Evolutionary conservation across 2,113 vertebrate genomes (phyloP), one percentile per base, ranked within the genome.

Genomic region (Cardinalis cardinalis): DNA sequence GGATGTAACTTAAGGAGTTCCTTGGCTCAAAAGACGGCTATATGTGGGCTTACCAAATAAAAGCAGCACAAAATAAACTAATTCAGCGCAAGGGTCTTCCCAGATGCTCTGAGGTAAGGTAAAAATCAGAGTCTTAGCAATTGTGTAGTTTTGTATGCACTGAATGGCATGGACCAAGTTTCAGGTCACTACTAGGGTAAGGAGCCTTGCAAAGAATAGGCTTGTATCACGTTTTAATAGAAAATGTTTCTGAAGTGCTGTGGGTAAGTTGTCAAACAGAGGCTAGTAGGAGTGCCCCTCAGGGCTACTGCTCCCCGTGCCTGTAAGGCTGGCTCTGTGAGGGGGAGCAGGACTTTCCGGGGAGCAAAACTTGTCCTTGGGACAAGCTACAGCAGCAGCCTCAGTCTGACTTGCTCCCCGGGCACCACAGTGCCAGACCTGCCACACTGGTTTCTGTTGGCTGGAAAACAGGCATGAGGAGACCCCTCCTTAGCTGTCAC

Each of bases 291-390:
- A 48, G 6, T 26, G 12, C 4, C 12, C 63, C 72, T 72, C 44
- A 56, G 10, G 10, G 20, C 4, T 65, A 17, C 53, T 69, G 25
- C 10, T 83, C 4, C 19, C 7, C 12, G 9, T 0, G 0, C 17
- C 8, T 2, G 1, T 44, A 52, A 40, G 12, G 1, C 4, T 2
- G 2, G 29, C 8, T 52, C 69, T 68, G 4, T 68, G 31, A 28
- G 2, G 6, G 18, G 23, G 7, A 14, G 24, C 0, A 4, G 23
- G 38, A 9, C 18, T 74, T 89, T 44, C 25, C 41, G 38, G 7
- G 18, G 31, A 52, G 17, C 25, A 64, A 14, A 11, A 44, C 1
- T 24, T 20, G 49, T 74, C 32, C 32, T n/a, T 15, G 6, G 10
- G 7, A 25, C 10, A 61, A 73, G 12, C 16, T 72, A 16, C 18